These are phyloP conservation scores for Microplitis deprimator DNA, from an alignment of 2,888 invertebrate species.

Conservation along the genomic window DNA sequence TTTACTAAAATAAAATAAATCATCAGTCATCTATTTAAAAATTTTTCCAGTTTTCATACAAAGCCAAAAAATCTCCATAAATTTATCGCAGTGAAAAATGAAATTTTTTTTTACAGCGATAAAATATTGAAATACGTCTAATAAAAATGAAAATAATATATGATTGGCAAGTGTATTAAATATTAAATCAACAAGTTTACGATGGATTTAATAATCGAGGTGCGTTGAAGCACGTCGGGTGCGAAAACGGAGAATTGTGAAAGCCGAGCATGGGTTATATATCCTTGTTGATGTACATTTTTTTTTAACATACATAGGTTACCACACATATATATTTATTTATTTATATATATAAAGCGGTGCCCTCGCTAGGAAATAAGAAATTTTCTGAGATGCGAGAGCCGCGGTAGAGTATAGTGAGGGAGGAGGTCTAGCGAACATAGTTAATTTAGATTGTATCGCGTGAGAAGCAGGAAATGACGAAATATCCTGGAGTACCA, in stretches of 20 bases:
- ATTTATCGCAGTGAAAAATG: no score
- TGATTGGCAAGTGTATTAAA: constrained; percentile 21
- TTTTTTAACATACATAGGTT: not conserved
- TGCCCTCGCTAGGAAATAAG: constrained; percentile 65
- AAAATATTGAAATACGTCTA: no score
- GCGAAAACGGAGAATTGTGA: constrained; percentile 27
- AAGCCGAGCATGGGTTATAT: constrained; percentile 24
- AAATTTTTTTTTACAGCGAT: no score
- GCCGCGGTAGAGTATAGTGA: constrained; percentile 43
- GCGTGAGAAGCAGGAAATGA: constrained; percentile 72
- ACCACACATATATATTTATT: not conserved
- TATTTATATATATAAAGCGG: constrained; percentile 13
- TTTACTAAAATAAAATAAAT: no score
- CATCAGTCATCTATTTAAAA: no score
- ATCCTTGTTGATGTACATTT: constrained; percentile 20
- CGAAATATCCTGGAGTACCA: constrained; percentile 72
- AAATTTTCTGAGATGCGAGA: constrained; percentile 68
- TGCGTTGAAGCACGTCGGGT: constrained; percentile 17
- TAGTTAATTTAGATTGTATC: constrained; percentile 72
- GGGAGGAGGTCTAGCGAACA: constrained; percentile 70
- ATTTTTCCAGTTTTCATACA: no score
- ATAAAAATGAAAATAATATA: not conserved
- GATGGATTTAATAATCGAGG: not conserved
- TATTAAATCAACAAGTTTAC: constrained; percentile 9
- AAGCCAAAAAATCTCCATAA: no score